Base-by-base conservation (phyloP, 2,113 vertebrate genomes). In the Oncorhynchus gorbuscha region DNA sequence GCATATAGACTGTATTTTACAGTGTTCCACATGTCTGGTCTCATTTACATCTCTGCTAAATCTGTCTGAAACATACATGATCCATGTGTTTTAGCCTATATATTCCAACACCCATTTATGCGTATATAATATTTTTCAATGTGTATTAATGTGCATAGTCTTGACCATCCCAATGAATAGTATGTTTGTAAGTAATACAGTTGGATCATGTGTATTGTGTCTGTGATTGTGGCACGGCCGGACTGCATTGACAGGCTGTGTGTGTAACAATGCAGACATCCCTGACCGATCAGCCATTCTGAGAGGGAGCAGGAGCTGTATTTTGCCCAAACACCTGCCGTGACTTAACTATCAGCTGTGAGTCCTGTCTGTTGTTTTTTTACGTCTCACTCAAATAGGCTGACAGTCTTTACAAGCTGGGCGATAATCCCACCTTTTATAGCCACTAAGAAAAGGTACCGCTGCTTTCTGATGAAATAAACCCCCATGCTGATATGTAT, bases 381-480 rank as follows among this genome's bases (percentile, higher is more conserved):
- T 87, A 87, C 80, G 85, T 88, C 87, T 92, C 71, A 79, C 80
- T 78, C 76, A 90, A 91, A 85, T 83, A 80, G 82, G 83, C 82
- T 83, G 69, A 72, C 75, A 75, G 85, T 18, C 88, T 93, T 93
- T 91, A 92, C 90, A 92, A 92, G 86, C 81, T 32, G 67, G 77
- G 89, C 14, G 90, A 93, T 93, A 93, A 94, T 94, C 91, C 91
- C 55, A 88, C 83, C 79, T 88, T 92, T 92, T 92, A 92, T 87
- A 88, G 89, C 86, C 86, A 79, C 84, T 93, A 91, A 88, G 85
- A 88, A 86, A 82, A 55, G 79, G 76, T 83, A 87, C 84, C 81
- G 20, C 86, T 83, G 81, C 78, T 78, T 87, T 84, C 75, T 51
- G 68, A 81, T 70, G 14, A 68, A 80, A 84, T 45, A 45, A 2